These are phyloP conservation scores for Puffinus mauretanicus DNA, from an alignment of 2,113 vertebrate species.

Conservation along the genomic window DNA sequence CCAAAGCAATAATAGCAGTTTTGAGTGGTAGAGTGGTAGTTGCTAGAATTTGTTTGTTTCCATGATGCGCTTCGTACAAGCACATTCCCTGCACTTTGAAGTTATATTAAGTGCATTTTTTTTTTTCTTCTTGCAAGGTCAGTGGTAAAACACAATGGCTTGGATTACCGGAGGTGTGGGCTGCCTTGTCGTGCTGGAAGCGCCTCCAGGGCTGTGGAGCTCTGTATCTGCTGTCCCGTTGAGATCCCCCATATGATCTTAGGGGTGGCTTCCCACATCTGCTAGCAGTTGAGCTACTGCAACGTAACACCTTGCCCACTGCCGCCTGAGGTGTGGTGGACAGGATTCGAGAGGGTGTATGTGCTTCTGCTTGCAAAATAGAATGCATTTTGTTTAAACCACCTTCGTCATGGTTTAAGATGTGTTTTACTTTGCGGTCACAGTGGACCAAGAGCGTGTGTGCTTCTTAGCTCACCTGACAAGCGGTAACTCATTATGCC, in stretches of 20 bases:
- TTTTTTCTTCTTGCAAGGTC: neutral
- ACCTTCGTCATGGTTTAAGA: accelerated
- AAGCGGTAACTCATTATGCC: neutral
- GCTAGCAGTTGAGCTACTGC: neutral
- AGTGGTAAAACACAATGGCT: neutral
- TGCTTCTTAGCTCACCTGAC: neutral
- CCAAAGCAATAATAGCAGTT: neutral
- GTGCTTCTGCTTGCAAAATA: neutral
- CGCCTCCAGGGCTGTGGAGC: neutral
- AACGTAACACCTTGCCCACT: neutral
- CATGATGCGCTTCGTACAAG: accelerated
- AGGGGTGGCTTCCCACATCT: neutral
- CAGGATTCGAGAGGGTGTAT: neutral
- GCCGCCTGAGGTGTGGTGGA: neutral
- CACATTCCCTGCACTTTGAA: neutral
- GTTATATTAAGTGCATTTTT: neutral
- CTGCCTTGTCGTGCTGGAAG: accelerated
- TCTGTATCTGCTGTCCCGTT: neutral
- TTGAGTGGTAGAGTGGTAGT: neutral
- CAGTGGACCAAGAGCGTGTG: neutral
- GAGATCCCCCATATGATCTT: neutral
- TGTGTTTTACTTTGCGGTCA: neutral
- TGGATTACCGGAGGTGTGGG: neutral
- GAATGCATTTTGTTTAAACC: neutral
- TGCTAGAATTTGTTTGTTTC: neutral